Conservation (phyloP, 1,140 invertebrate species). For the Microplitis demolitor region DNA sequence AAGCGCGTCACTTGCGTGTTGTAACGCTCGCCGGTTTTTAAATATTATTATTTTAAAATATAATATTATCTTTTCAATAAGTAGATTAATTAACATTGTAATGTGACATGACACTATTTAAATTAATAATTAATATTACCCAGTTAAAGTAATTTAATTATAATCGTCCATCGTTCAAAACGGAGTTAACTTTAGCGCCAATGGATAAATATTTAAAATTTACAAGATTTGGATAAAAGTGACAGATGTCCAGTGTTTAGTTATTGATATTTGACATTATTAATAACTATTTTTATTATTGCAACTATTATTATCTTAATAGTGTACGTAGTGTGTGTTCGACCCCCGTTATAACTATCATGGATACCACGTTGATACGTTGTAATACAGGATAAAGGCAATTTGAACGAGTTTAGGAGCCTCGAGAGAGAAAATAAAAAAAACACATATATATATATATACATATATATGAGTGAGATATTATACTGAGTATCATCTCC, state of each 20-base stretch:
- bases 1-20: slow-evolving; percentile 38
- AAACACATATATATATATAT: not conserved
- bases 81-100: no score
- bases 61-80: not conserved
- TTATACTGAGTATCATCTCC: slow-evolving; percentile 13
- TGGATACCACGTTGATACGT: slow-evolving; percentile 40
- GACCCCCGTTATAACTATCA: slow-evolving; percentile 25
- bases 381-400: slow-evolving; percentile 48
- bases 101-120: no score
- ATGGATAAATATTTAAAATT: no score
- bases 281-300: no score
- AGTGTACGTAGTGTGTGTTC: not conserved
- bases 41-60: not conserved
- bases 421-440: slow-evolving; percentile 24
- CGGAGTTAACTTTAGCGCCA: no score
- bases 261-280: no score
- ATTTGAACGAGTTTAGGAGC: slow-evolving; percentile 43
- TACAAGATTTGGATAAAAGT: no score
- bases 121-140: no score
- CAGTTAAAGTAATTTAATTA: no score
- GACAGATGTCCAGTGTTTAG: no score
- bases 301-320: no score
- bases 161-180: no score
- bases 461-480: not conserved
- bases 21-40: slow-evolving; percentile 8